Base-by-base conservation (phyloP, 2,113 vertebrate species). In the Cyprinus carpio region DNA sequence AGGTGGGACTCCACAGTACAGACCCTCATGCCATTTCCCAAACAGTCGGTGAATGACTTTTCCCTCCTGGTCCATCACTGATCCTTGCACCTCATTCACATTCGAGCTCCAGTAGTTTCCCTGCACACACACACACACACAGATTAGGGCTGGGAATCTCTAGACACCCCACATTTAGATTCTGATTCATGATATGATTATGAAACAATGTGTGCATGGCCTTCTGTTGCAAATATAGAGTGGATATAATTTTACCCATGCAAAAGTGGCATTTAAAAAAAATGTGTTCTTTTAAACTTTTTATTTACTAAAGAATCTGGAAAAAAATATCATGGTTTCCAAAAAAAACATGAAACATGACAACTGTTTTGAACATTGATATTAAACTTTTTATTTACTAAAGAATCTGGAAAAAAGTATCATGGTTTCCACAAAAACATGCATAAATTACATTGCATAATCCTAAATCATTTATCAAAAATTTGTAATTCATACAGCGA, bases 91-190 rank as follows among this genome's bases (percentile, higher is more conserved):
- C 89, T 99, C 98, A 87, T 99, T 99, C 64, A 97, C 97, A 78
- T 96, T 99, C 12, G 98, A 99, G 90, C 97, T 99, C 98, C 98
- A 99, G 77, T 99, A 99, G 93, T 97, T 99, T 72, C 98, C 97
- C 98, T 99, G 25, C 10, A 46, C 10, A 11, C 43, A 46, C 43
- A 46, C 46, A 51, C 49, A 15, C 49, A 29, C 62, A 60, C 23
- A 9, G 29, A 37, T 71, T 71, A 71, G 31, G 67, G 18, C 16
- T 69, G 31, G 65, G 65, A 69, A 23, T 37, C 16, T 69, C 16
- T 23, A 37, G 31, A 69, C 8, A 54, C 51, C 51, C 51, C 16
- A 54, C 51, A 7, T 29, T 64, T 29, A 15, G 2, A 29, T 29
- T 29, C 25, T 34, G 29, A 34, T 7, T 69, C 29, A 34, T 18